Evolutionary conservation across 2,113 vertebrate species (phyloP).

Genomic region (Myodes glareolus): DNA sequence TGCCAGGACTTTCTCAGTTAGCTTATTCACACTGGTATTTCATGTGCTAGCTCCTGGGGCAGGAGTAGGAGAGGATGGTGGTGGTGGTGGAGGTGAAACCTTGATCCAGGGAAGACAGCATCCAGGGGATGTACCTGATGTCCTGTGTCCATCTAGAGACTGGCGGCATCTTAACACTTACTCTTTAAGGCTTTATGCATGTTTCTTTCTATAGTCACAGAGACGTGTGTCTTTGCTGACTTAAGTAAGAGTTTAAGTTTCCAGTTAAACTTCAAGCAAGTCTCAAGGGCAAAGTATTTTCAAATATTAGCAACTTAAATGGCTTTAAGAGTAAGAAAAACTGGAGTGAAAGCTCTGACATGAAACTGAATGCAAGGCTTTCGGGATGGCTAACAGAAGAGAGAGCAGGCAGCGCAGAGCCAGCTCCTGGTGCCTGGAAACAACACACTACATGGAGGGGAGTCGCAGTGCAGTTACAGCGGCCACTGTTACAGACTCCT

Average conservation of each 20-base stretch:
- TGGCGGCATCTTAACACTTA: not conserved
- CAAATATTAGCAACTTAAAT: not conserved
- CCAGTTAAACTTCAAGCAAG: not conserved
- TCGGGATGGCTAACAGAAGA: not conserved
- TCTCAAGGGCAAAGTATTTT: not conserved
- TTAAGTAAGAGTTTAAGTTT: not conserved
- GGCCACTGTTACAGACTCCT: not conserved
- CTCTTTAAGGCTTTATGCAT: not conserved
- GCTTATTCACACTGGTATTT: rapidly evolving
- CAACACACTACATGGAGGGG: not conserved
- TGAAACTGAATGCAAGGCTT: not conserved
- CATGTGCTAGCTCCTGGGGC: not conserved
- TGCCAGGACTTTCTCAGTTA: not conserved
- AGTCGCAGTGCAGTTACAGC: rapidly evolving
- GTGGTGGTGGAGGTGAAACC: too few relatives aligned
- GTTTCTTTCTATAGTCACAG: not conserved
- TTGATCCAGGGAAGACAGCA: rapidly evolving
- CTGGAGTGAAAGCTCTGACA: not conserved
- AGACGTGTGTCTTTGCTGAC: not conserved
- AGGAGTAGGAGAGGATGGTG: not conserved
- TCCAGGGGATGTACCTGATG: rapidly evolving
- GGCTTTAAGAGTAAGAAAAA: not conserved
- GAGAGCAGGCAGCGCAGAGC: not conserved
- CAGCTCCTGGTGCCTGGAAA: not conserved
- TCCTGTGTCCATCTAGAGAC: rapidly evolving